Evolutionary conservation across 2,113 vertebrate genomes (phyloP).

Genomic region (Phodopus roborovskii): DNA sequence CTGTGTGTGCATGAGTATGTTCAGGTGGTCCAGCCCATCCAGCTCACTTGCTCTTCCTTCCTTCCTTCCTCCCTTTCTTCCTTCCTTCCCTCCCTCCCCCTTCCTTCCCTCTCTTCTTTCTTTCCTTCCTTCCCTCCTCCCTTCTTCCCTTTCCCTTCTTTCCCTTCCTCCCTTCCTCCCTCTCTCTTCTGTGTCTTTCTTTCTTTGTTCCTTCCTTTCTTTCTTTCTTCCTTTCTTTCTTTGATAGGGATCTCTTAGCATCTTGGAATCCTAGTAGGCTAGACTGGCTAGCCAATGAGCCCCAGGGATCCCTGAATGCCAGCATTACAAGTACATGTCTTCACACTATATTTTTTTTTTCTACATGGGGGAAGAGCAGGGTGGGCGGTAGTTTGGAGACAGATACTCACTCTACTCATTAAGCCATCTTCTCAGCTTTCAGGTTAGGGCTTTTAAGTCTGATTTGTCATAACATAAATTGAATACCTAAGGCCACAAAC

Average conservation of each 20-base stretch:
- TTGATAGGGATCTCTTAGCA: not conserved
- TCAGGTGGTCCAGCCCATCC: not conserved
- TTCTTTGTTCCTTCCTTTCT: too few species aligned
- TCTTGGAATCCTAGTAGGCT: not conserved
- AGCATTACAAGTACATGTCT: not conserved
- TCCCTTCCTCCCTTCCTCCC: not conserved
- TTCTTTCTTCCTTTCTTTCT: not conserved
- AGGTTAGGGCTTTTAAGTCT: not conserved
- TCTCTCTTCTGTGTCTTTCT: not conserved
- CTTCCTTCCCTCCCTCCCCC: not conserved
- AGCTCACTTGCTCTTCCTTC: not conserved
- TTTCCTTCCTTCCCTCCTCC: too few species aligned
- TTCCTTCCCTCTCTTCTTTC: not conserved
- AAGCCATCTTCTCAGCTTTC: too few species aligned
- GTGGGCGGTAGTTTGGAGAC: not conserved
- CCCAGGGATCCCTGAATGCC: too few species aligned
- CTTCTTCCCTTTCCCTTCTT: too few species aligned
- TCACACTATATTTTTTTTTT: not conserved
- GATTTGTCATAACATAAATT: constrained; percentile 13
- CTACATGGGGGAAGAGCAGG: not conserved
- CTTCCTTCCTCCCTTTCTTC: too few species aligned
- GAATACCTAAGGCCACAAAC: not conserved
- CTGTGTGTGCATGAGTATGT: not conserved
- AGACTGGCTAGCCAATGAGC: not conserved
- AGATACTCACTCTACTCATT: not conserved